A percentile compares a stretch with the other conserved stretches of the same genome.
phyloP scores from a whole-genome alignment of 2,888 invertebrate genomes.

The Tromatobia lineatoria region DNA sequence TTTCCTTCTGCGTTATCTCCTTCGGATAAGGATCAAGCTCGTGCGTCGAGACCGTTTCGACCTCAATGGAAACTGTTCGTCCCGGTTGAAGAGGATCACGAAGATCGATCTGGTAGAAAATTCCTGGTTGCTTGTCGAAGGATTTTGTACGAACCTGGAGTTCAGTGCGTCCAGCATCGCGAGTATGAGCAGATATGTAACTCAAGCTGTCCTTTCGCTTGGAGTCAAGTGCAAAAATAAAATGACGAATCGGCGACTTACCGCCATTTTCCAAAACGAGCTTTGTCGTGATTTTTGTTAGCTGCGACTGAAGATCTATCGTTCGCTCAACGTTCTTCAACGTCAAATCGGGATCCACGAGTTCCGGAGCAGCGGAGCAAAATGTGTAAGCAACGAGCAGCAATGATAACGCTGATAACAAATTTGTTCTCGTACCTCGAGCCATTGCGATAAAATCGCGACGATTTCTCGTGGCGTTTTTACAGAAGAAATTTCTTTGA shows the following conservation, averaged over 20 bases:
- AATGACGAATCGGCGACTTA: conserved; percentile 89
- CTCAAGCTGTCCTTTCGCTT: conserved; percentile 89
- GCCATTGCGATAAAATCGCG: conserved; percentile 6
- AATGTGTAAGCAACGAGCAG: conserved; percentile 9
- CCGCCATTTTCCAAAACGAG: conserved; percentile 94
- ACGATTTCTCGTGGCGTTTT: background rate
- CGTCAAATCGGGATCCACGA: conserved; percentile 86
- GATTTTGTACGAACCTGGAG: conserved; percentile 85
- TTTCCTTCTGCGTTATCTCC: conserved; percentile 96
- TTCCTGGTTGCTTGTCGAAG: conserved; percentile 86
- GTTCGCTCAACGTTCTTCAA: conserved; percentile 94
- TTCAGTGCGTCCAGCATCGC: conserved; percentile 82
- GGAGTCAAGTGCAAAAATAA: conserved; percentile 91
- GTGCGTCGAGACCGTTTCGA: conserved; percentile 92
- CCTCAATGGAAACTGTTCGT: conserved; percentile 87
- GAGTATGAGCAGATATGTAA: conserved; percentile 88
- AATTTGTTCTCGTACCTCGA: conserved; percentile 37
- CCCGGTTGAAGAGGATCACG: conserved; percentile 88
- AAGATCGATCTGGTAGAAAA: conserved; percentile 88
- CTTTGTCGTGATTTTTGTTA: conserved; percentile 93
- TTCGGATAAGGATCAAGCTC: conserved; percentile 94
- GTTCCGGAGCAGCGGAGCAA: conserved; percentile 47
- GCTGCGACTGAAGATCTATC: conserved; percentile 95
- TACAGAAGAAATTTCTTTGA: background rate
- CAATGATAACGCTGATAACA: background rate